These are phyloP conservation scores for Heterohyrax brucei DNA, from an alignment of 2,797 vertebrate genomes.

Conservation along the genomic window DNA sequence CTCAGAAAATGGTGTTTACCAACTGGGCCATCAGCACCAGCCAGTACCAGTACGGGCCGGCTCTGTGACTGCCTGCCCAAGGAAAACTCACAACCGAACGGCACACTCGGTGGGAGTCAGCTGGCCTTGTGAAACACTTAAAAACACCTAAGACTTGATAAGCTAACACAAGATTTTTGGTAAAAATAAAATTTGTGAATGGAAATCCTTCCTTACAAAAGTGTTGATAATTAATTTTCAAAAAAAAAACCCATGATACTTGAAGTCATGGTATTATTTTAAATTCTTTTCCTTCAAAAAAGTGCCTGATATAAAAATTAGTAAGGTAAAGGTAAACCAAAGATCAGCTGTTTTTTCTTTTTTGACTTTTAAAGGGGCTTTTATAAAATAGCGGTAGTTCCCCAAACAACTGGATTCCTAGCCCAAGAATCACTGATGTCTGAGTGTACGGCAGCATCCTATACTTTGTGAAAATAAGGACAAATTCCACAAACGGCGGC, in stretches of 20 bases:
- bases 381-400: background rate
- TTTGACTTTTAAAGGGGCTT: background rate
- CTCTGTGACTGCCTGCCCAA: background rate
- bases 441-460: background rate
- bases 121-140: conserved; percentile 42
- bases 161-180: background rate
- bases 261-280: background rate
- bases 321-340: background rate
- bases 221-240: background rate
- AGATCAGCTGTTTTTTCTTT: background rate
- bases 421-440: background rate
- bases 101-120: conserved; percentile 47
- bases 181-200: conserved; percentile 57
- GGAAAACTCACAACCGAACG: background rate
- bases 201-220: background rate
- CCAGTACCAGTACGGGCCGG: too few species aligned
- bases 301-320: background rate
- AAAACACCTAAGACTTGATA: conserved; percentile 3
- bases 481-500: background rate
- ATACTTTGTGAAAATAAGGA: background rate
- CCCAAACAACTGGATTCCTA: background rate
- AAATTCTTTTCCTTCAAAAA: background rate
- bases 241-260: background rate
- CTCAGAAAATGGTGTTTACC: background rate
- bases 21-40: background rate